Base-by-base conservation (phyloP, 2,888 invertebrate species). In the Pomacea canaliculata region DNA sequence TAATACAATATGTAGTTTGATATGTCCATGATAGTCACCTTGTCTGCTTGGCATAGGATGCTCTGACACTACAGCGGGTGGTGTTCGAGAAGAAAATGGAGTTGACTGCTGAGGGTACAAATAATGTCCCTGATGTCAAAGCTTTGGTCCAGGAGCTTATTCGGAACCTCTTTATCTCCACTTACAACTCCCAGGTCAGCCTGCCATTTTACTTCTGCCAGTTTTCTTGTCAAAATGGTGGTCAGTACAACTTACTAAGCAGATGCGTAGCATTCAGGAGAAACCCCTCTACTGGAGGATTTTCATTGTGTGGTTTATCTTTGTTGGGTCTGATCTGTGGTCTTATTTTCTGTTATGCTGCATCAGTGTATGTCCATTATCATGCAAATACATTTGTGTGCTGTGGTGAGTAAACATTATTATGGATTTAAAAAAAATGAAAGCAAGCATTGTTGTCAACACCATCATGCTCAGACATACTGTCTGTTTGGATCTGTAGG, bases 131-230 rank as follows among this genome's bases (percentile, higher is more conserved):
- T 0, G 90, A 90, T 83, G 97, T 98, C 0, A 93, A 94, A 10
- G 94, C 95, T 0, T 95, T 96, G 0, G 95, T 99, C 0, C 97
- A 97, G 90, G 97, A 98, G 86, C 92, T 99, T 76, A 93, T 99
- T 66, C 93, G 96, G 13, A 96, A 95, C 65, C 93, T 99, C 63
- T 98, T 99, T 90, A 97, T 97, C 19, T 94, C 95, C 0, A 94
- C 98, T 7, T 98, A 98, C 91, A 98, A 97, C 90, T 97, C 98
- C 90, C 97, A 97, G 87, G 92, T 91, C 12, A 13, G 62, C 66
- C 48, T 13, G 48, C 37, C 12, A 37, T 27, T 68, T 46, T 23
- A 12, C 12, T 68, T 10, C 10, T 68, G n/a, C 9, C 8, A 8
- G 51, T 13, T 10, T 10, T 16, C 51, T 16, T 56, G 51, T 16